phyloP scores from a whole-genome alignment of 2,888 invertebrate genomes.

The Apotomis turbidana region DNA sequence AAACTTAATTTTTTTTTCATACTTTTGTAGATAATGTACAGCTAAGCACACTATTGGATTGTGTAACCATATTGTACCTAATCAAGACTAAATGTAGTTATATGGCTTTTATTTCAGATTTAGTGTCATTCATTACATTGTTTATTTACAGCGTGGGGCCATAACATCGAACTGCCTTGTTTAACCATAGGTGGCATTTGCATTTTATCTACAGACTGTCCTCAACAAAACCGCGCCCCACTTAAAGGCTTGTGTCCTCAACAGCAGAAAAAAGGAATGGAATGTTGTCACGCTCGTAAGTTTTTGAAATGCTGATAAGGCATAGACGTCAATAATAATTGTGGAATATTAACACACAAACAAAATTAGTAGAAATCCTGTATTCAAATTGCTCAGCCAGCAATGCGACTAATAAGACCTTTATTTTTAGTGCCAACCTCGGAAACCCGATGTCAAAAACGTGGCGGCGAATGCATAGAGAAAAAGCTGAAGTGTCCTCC shows the following conservation, averaged over 20 bases:
- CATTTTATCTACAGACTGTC: constrained; percentile 45
- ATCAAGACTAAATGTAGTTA: no score
- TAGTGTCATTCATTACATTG: no score
- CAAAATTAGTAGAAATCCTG: neutral
- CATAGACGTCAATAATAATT: neutral
- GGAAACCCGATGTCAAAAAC: constrained; percentile 46
- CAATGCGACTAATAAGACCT: no score
- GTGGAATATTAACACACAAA: no score
- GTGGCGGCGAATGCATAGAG: constrained; percentile 49
- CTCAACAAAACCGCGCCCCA: constrained; percentile 36
- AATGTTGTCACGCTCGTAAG: constrained; percentile 52
- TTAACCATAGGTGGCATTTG: constrained; percentile 48
- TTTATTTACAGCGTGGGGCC: constrained; percentile 12
- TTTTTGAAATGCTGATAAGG: constrained; percentile 7
- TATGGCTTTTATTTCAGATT: no score
- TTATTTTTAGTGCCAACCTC: constrained; percentile 48
- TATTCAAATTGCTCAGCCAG: neutral
- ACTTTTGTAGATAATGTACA: no score
- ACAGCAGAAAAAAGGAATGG: constrained; percentile 45
- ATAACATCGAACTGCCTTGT: constrained; percentile 47
- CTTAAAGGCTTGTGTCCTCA: constrained; percentile 47
- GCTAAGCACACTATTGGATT: no score
- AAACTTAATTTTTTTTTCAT: no score
- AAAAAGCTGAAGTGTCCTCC: constrained; percentile 44
- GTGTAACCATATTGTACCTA: no score